phyloP scores from a whole-genome alignment of 2,113 vertebrate genomes.

The Triplophysa rosa region DNA sequence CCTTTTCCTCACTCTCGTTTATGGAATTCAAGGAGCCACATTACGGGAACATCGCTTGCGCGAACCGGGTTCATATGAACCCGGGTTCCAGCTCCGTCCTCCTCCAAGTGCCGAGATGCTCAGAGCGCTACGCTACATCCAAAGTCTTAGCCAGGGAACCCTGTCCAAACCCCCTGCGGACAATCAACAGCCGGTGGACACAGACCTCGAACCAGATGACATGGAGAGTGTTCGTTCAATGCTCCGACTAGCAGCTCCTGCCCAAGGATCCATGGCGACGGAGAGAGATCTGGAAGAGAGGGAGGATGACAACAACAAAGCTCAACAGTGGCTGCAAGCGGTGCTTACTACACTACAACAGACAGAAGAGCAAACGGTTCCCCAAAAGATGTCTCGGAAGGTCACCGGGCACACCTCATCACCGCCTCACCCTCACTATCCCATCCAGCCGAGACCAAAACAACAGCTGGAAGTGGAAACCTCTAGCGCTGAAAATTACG shows the following conservation, averaged over 20 bases:
- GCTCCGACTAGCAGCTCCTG: slow-evolving; percentile 71
- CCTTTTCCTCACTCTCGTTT: slow-evolving; percentile 67
- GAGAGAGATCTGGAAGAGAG: slow-evolving; percentile 22
- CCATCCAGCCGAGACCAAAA: slow-evolving; percentile 56
- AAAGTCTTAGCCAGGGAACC: slow-evolving; percentile 84
- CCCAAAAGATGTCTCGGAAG: slow-evolving; percentile 3
- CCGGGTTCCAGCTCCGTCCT: slow-evolving; percentile 68
- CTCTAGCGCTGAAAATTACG: background rate
- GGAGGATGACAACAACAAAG: slow-evolving; percentile 79
- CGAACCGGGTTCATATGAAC: slow-evolving; percentile 72
- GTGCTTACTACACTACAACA: slow-evolving; percentile 84
- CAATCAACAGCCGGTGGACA: slow-evolving; percentile 45
- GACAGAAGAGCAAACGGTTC: slow-evolving; percentile 69
- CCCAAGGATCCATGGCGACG: slow-evolving; percentile 63
- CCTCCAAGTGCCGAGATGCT: slow-evolving; percentile 86
- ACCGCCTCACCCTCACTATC: background rate
- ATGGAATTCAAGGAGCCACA: slow-evolving; percentile 74
- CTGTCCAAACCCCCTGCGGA: slow-evolving; percentile 70
- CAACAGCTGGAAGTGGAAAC: slow-evolving; percentile 60
- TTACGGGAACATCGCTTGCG: slow-evolving; percentile 82
- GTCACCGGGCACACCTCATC: background rate
- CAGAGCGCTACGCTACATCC: slow-evolving; percentile 91
- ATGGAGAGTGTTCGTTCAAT: slow-evolving; percentile 67
- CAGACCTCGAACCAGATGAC: slow-evolving; percentile 48
- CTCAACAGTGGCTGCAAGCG: slow-evolving; percentile 82